Conservation (phyloP, 1,140 invertebrate species). For the Drosophila fuyamai region DNA sequence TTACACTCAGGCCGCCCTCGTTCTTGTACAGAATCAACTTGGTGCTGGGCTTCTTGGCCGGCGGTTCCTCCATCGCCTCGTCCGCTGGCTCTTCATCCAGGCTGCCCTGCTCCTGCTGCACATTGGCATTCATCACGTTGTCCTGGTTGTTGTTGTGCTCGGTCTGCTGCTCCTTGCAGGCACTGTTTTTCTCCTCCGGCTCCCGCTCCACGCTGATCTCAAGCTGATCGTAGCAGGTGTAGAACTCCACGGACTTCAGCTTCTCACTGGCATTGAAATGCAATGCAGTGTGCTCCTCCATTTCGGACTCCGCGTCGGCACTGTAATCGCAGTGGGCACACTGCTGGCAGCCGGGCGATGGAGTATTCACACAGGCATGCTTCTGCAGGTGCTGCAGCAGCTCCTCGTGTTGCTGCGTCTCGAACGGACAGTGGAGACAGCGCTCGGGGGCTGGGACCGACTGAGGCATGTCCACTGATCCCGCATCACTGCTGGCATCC, state of each 20-base stretch:
- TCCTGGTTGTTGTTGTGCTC: constrained; percentile 76
- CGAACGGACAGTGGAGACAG: constrained; percentile 86
- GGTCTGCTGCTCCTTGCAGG: constrained; percentile 19
- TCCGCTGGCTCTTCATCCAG: neutral
- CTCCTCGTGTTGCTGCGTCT: constrained; percentile 57
- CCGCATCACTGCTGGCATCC: constrained; percentile 70
- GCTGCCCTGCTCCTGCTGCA: constrained; percentile 20
- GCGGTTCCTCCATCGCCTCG: constrained; percentile 2
- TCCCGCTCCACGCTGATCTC: constrained; percentile 77
- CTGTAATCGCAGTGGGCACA: constrained; percentile 94
- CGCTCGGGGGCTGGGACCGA: constrained; percentile 89
- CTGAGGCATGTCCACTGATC: constrained; percentile 59
- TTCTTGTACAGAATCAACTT: constrained; percentile 81
- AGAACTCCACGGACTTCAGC: constrained; percentile 75
- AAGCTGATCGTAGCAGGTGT: constrained; percentile 76
- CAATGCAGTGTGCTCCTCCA: constrained; percentile 74
- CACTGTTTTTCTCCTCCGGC: neutral
- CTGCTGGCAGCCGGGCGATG: constrained; percentile 88
- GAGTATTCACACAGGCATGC: constrained; percentile 90
- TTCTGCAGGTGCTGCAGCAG: constrained; percentile 86
- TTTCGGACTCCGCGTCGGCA: constrained; percentile 83
- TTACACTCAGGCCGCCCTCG: constrained; percentile 72
- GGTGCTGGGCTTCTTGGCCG: constrained; percentile 57
- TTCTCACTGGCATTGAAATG: constrained; percentile 82
- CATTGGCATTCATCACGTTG: constrained; percentile 69